These are phyloP conservation scores for Siderastrea radians DNA, from an alignment of 92 coral and sea anemone species.

Conservation along the genomic window DNA sequence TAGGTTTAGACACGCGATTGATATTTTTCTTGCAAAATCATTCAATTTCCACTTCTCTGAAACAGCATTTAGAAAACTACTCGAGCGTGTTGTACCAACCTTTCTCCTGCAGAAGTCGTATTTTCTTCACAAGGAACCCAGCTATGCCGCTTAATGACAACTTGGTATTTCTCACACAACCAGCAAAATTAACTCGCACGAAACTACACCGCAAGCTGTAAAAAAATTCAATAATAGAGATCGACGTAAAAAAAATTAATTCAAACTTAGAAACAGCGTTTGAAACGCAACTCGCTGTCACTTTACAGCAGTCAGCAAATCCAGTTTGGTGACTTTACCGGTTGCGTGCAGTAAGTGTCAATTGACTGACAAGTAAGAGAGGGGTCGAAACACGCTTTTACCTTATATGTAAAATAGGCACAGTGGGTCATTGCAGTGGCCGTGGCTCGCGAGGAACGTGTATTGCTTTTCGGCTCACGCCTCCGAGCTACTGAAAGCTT, in stretches of 20 bases:
- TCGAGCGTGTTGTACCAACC: slow-evolving; percentile 45
- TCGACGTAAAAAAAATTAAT: slow-evolving; percentile 3
- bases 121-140: slow-evolving; percentile 17
- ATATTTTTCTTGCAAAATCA: background rate
- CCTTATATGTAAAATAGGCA: slow-evolving; percentile 75
- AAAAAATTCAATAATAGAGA: slow-evolving; percentile 26
- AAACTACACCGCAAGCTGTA: slow-evolving; percentile 6
- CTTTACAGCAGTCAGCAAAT: slow-evolving; percentile 69
- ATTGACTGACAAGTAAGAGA: slow-evolving; percentile 68
- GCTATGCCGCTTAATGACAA: slow-evolving; percentile 1
- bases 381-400: slow-evolving; percentile 45
- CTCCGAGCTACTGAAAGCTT: slow-evolving; percentile 68
- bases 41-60: slow-evolving; percentile 17
- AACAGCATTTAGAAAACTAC: slow-evolving; percentile 42
- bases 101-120: slow-evolving; percentile 9
- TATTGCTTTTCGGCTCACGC: slow-evolving; percentile 70
- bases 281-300: slow-evolving; percentile 43
- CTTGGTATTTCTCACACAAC: slow-evolving; percentile 18
- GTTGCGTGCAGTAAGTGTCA: slow-evolving; percentile 66
- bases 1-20: slow-evolving; percentile 11
- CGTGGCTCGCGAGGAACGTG: slow-evolving; percentile 59
- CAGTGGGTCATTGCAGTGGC: slow-evolving; percentile 23
- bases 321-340: slow-evolving; percentile 59
- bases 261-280: slow-evolving; percentile 16
- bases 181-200: slow-evolving; percentile 16